Conservation (phyloP, 2,888 invertebrate genomes). For the Limnephilus auricula region DNA sequence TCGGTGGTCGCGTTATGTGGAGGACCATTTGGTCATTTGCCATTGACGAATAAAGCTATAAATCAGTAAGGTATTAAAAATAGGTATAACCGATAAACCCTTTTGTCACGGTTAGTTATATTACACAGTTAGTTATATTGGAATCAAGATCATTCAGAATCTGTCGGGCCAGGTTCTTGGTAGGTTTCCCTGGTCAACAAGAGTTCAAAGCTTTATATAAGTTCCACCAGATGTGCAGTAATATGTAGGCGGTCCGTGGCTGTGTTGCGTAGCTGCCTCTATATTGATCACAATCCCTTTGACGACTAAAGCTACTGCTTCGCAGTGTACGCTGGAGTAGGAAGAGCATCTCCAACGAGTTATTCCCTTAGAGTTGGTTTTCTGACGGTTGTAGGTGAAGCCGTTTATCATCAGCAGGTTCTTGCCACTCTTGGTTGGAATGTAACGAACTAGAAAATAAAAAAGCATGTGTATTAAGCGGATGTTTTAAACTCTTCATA, state of each 20-base stretch:
- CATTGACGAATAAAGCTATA: neutral
- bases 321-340: neutral
- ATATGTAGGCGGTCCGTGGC: neutral
- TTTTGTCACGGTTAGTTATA: no score
- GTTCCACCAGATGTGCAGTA: neutral
- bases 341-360: constrained; percentile 72
- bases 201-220: neutral
- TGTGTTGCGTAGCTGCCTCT: neutral
- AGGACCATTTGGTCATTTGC: neutral
- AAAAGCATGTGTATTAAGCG: neutral
- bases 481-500: neutral
- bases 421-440: neutral
- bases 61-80: neutral
- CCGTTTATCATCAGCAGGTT: constrained; percentile 43
- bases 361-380: constrained; percentile 2
- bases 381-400: constrained; percentile 16
- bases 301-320: neutral
- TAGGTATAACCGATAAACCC: neutral
- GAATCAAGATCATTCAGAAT: neutral
- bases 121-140: no score
- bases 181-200: no score
- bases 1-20: neutral
- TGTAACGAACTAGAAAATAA: neutral
- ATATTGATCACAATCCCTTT: neutral
- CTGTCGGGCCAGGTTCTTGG: no score